phyloP scores from a whole-genome alignment of 2,113 vertebrate genomes.

The Diadophis punctatus region DNA sequence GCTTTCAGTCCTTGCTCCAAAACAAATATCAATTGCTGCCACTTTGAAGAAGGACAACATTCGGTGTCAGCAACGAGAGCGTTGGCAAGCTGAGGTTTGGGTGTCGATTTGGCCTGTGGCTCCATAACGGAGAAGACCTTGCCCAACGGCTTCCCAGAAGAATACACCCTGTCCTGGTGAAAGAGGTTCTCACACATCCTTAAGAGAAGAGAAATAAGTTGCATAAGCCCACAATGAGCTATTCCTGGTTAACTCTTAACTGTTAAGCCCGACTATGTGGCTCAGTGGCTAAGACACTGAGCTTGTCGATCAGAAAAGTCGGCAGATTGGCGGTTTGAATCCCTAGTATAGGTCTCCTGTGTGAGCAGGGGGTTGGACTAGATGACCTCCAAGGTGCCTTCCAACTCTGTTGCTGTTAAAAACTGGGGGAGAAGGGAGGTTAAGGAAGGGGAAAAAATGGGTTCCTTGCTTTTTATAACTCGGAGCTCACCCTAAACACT shows the following conservation, averaged over 20 bases:
- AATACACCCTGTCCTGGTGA: neutral
- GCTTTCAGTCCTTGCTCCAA: neutral
- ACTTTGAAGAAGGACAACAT: neutral
- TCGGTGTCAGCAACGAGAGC: neutral
- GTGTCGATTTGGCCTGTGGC: neutral
- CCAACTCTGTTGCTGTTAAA: too few relatives aligned
- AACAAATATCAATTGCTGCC: neutral
- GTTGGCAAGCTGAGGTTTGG: neutral
- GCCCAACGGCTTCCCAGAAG: conserved; percentile 1
- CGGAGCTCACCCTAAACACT: neutral
- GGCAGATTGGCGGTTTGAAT: too few relatives aligned
- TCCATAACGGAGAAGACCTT: neutral
- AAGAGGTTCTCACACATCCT: neutral
- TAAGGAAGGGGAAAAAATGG: too few relatives aligned
- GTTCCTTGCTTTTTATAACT: neutral
- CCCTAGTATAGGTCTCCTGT: too few relatives aligned
- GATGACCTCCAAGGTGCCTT: too few relatives aligned
- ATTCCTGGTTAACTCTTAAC: neutral
- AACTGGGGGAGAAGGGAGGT: too few relatives aligned
- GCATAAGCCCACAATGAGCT: neutral
- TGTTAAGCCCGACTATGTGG: too few relatives aligned
- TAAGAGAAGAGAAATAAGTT: neutral
- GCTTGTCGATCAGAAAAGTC: too few relatives aligned
- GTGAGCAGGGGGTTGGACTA: too few relatives aligned
- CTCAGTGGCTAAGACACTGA: too few relatives aligned